These are phyloP conservation scores for Agelas oroides DNA, from an alignment of 37 sponge, comb jelly and placozoan species.

Conservation along the genomic window DNA sequence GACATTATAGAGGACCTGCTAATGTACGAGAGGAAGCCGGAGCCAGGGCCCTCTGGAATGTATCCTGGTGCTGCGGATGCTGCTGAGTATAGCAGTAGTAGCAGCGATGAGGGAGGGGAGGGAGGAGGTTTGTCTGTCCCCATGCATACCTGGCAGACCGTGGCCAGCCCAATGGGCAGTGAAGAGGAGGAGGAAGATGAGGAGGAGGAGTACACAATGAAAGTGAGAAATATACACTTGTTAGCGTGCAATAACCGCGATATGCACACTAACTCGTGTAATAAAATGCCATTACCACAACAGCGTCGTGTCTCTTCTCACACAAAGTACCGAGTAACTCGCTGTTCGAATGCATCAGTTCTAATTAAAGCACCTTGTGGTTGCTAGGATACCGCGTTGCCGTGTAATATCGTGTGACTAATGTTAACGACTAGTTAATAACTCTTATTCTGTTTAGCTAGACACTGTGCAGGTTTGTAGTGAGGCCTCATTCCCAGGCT, in stretches of 20 bases:
- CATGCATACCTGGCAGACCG: neutral
- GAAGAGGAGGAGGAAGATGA: constrained; percentile 12
- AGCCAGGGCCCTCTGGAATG: neutral
- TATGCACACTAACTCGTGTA: no score
- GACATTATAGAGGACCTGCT: constrained; percentile 65
- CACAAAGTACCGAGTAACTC: no score
- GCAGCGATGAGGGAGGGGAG: constrained; percentile 38
- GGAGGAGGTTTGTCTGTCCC: constrained; percentile 12
- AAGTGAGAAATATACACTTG: constrained; percentile 9
- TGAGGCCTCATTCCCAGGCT: no score
- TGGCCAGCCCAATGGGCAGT: neutral
- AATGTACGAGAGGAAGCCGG: constrained; percentile 37
- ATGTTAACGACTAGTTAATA: no score
- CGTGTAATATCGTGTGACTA: no score
- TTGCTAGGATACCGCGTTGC: no score
- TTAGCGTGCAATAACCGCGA: neutral
- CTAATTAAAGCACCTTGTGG: no score
- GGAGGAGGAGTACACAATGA: constrained; percentile 54
- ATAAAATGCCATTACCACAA: no score
- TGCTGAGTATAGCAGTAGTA: constrained; percentile 14
- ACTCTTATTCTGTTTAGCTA: no score
- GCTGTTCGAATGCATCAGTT: no score
- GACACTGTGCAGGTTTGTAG: no score
- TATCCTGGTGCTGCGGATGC: neutral
- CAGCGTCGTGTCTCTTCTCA: no score